These are phyloP conservation scores for Acanthosepion lycidas DNA, from an alignment of 2,888 invertebrate genomes.

Conservation along the genomic window DNA sequence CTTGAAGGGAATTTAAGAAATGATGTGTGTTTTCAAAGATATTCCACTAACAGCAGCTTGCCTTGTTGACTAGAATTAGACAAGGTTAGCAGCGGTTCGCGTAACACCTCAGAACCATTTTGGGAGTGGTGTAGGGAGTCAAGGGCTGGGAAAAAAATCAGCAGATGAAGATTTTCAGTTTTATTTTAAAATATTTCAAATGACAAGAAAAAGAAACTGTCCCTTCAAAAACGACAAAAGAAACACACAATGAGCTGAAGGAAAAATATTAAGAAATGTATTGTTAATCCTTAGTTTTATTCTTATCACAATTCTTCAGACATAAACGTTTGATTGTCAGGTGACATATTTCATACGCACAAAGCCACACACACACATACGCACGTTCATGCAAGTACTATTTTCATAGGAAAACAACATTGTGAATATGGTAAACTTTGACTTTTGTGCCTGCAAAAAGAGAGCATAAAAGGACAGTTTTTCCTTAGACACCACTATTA, in stretches of 20 bases:
- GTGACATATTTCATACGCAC: too few species aligned
- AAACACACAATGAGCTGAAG: not conserved
- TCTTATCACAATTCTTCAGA: too few species aligned
- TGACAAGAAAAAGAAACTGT: not conserved
- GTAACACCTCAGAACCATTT: not conserved
- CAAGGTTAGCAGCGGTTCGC: conserved; percentile 33
- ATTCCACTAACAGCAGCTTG: conserved; percentile 33
- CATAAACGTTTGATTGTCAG: too few species aligned
- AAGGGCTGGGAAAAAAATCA: not conserved
- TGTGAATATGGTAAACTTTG: too few species aligned
- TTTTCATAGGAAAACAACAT: too few species aligned
- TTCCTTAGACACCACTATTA: too few species aligned
- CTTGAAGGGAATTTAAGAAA: not conserved
- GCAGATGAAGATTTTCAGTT: not conserved
- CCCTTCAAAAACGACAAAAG: not conserved
- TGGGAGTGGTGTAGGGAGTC: not conserved
- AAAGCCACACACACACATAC: too few species aligned
- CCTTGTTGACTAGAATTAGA: conserved; percentile 33
- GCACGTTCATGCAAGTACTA: too few species aligned
- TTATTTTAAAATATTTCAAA: not conserved
- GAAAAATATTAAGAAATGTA: not conserved
- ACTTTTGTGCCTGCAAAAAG: too few species aligned
- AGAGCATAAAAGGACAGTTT: too few species aligned
- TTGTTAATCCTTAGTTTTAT: not conserved
- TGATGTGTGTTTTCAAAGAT: not conserved